A percentile compares a stretch with the other conserved stretches of the same genome.
These are phyloP conservation scores for Amblyteles armatorius DNA, from an alignment of 2,888 invertebrate species.

Conservation along the genomic window DNA sequence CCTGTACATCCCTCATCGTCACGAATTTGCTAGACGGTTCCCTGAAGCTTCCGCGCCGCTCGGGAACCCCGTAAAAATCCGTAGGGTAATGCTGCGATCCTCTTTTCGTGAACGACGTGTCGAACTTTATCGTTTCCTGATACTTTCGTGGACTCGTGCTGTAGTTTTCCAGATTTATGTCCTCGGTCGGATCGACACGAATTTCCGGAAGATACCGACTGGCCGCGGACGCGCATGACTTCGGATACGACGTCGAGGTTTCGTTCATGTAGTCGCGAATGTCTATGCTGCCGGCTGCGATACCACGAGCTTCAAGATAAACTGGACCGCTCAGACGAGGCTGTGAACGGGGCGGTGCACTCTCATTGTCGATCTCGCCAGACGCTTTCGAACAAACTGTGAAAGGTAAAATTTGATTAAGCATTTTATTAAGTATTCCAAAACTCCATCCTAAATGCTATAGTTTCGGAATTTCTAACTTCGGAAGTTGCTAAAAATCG, in stretches of 20 bases:
- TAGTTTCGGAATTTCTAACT: no score
- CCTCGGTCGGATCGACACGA: slow-evolving; percentile 79
- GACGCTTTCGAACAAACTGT: slow-evolving; percentile 88
- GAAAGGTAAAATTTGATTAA: slow-evolving; percentile 51
- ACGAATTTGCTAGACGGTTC: slow-evolving; percentile 58
- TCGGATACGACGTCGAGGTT: slow-evolving; percentile 67
- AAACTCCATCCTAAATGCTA: no score
- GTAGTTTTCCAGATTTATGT: slow-evolving; percentile 85
- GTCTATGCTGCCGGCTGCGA: slow-evolving; percentile 80
- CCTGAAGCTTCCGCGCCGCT: slow-evolving; percentile 46
- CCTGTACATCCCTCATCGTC: slow-evolving; percentile 56
- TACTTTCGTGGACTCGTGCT: slow-evolving; percentile 85
- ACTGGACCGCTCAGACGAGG: slow-evolving; percentile 68
- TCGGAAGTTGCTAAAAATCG: no score
- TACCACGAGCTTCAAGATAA: slow-evolving; percentile 76
- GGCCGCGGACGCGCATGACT: slow-evolving; percentile 70
- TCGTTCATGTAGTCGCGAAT: slow-evolving; percentile 80
- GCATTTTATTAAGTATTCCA: not conserved
- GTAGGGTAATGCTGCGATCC: slow-evolving; percentile 40
- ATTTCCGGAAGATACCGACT: slow-evolving; percentile 78
- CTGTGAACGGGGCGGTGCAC: slow-evolving; percentile 83
- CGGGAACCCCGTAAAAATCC: slow-evolving; percentile 63
- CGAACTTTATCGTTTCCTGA: slow-evolving; percentile 74
- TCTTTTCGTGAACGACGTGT: slow-evolving; percentile 57
- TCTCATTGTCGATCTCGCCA: slow-evolving; percentile 88